A percentile compares a stretch with the other conserved stretches of the same genome.
Conservation (phyloP, 2,797 vertebrate species). For the Pristis pectinata region DNA sequence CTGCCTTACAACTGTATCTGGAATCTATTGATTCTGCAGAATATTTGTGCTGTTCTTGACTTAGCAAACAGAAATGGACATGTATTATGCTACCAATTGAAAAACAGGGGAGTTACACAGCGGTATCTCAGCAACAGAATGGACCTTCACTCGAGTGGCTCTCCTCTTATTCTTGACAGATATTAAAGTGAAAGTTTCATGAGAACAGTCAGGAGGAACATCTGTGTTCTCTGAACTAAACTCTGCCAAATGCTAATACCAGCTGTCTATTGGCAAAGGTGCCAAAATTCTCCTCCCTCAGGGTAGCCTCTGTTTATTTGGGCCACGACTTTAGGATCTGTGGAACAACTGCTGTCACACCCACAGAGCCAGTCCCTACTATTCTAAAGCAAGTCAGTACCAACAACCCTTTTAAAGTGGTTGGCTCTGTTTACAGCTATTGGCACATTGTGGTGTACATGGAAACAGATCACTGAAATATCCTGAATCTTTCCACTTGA, state of each 20-base stretch:
- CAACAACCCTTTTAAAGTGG: background rate
- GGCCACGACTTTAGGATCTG: background rate
- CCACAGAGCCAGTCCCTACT: background rate
- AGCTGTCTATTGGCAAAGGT: background rate
- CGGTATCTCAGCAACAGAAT: background rate
- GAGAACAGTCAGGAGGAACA: background rate
- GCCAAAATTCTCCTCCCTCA: background rate
- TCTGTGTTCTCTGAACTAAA: background rate
- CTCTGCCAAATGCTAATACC: background rate
- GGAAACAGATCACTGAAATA: background rate
- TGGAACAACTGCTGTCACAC: background rate
- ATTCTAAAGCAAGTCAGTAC: background rate
- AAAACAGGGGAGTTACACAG: background rate
- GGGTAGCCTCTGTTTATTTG: background rate
- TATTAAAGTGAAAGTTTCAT: background rate
- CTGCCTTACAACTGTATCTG: background rate
- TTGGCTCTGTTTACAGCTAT: background rate
- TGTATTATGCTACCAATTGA: background rate
- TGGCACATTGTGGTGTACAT: background rate
- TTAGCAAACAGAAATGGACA: background rate
- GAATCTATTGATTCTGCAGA: background rate
- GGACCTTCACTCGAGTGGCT: background rate
- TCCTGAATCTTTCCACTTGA: background rate
- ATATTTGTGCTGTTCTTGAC: background rate
- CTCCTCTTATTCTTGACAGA: background rate